Evolutionary conservation across 2,113 vertebrate species (phyloP).

Genomic region (Hassar affinis): DNA sequence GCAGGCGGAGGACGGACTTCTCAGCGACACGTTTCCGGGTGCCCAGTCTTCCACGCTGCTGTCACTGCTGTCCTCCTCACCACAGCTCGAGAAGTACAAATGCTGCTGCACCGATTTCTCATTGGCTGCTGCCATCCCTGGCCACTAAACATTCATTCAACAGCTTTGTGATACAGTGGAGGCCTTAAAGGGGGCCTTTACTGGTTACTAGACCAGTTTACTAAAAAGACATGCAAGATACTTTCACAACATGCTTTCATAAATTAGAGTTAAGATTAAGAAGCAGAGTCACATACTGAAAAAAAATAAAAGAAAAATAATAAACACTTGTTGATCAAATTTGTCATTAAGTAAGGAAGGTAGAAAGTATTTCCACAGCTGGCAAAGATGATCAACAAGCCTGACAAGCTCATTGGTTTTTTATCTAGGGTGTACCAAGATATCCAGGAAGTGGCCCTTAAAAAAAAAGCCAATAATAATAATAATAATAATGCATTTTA

Average conservation of each 20-base stretch:
- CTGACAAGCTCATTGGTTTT: background rate
- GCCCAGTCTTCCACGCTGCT: conserved; percentile 64
- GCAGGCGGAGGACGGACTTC: conserved; percentile 53
- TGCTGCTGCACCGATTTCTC: conserved; percentile 70
- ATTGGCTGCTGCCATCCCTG: conserved; percentile 60
- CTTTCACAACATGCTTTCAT: no score
- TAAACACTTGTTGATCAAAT: background rate
- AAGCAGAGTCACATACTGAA: background rate
- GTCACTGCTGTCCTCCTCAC: conserved; percentile 73
- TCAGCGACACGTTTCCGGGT: background rate
- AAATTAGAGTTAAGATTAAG: background rate
- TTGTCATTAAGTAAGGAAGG: background rate
- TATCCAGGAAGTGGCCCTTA: no score
- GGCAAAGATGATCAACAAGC: background rate
- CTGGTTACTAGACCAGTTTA: no score
- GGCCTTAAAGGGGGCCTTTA: no score
- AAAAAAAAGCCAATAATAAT: background rate
- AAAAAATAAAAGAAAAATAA: no score
- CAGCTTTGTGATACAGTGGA: background rate
- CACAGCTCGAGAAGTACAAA: conserved; percentile 79
- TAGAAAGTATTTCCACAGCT: background rate
- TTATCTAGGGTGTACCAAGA: no score
- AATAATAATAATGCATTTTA: background rate
- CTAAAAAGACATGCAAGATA: no score
- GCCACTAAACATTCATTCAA: background rate